These are phyloP conservation scores for Drosophila subsilvestris DNA, from an alignment of 2,888 invertebrate genomes.

Conservation along the genomic window DNA sequence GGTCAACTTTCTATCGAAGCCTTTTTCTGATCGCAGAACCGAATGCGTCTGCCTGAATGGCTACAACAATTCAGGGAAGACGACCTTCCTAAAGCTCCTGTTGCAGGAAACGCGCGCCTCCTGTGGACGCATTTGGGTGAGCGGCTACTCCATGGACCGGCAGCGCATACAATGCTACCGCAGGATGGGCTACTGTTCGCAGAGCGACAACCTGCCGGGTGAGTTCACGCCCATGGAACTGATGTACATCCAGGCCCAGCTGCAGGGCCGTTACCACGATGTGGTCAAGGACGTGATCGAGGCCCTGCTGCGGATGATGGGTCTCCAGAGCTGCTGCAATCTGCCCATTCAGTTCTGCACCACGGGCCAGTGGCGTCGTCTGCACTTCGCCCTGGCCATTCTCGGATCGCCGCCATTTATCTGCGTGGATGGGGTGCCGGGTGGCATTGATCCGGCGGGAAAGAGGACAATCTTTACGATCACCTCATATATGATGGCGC, in stretches of 20 bases:
- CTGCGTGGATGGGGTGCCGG: constrained; percentile 59
- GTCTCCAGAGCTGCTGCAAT: constrained; percentile 45
- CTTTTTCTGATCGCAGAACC: constrained; percentile 29
- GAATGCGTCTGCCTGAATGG: constrained; percentile 65
- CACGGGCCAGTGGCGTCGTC: constrained; percentile 53
- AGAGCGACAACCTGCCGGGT: constrained; percentile 28
- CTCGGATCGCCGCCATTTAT: constrained; percentile 55
- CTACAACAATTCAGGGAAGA: constrained; percentile 55
- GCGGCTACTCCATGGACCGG: constrained; percentile 27
- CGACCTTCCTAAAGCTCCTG: constrained; percentile 50
- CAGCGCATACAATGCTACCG: constrained; percentile 39
- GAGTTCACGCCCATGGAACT: constrained; percentile 59
- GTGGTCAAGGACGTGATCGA: constrained; percentile 27
- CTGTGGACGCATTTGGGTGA: constrained; percentile 55
- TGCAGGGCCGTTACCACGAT: constrained; percentile 46
- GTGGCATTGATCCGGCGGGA: constrained; percentile 59
- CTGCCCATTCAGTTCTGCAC: constrained; percentile 40
- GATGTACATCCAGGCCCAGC: constrained; percentile 37
- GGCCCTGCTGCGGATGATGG: constrained; percentile 55
- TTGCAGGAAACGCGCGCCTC: constrained; percentile 33
- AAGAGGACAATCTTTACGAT: constrained; percentile 78
- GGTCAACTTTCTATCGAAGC: background rate
- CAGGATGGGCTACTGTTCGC: constrained; percentile 62
- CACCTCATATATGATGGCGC: constrained; percentile 69
- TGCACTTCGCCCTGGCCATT: constrained; percentile 58